Base-by-base conservation (phyloP, 2,888 invertebrate genomes). In the Ormyrus nitidulus region DNA sequence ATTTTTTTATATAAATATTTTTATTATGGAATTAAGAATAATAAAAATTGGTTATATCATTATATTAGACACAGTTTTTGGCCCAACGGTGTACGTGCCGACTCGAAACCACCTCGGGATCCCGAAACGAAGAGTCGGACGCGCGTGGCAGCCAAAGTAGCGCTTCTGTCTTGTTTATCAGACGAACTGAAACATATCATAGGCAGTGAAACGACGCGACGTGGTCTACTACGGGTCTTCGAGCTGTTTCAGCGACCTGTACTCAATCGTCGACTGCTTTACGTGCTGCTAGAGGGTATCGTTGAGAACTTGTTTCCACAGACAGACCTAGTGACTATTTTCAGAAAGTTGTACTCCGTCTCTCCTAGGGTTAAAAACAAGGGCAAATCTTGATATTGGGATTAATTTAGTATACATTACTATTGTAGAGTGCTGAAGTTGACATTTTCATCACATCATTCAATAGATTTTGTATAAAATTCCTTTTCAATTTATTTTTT, bases 161-260 rank as follows among this genome's bases (percentile, higher is more conserved):
- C 97, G 56, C 92, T 98, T 84, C 91, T 98, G 9, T 95, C 96
- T 0, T 95, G 95, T 84, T 92, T 97, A 68, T 95, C 97, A 94
- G 98, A 98, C 91, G 98, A 98, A 90, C 91, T 98, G 80, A 94
- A 96, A 85, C 96, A 96, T 87, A 94, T 98, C 85, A 95, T 98
- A 78, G 98, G 98, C 0, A 95, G 95, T 62, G 97, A 97, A 87
- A 96, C 97, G 2, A 96, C 96, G 4, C 92, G 96, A 44, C 93
- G 95, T 84, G 98, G 98, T 5, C 92, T 97, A 11, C 91, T 96
- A 74, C 94, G 95, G 11, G 94, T 98, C 48, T 97, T 97, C 89
- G 96, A 97, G 87, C 93, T 98, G 86, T 96, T 97, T 86, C 98
- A 98, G 92, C 94, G 95, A 85, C 94, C 95, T 84, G 94, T 95